Conservation (phyloP, 2,113 vertebrate genomes). For the zebrafish (Danio rerio) region DNA sequence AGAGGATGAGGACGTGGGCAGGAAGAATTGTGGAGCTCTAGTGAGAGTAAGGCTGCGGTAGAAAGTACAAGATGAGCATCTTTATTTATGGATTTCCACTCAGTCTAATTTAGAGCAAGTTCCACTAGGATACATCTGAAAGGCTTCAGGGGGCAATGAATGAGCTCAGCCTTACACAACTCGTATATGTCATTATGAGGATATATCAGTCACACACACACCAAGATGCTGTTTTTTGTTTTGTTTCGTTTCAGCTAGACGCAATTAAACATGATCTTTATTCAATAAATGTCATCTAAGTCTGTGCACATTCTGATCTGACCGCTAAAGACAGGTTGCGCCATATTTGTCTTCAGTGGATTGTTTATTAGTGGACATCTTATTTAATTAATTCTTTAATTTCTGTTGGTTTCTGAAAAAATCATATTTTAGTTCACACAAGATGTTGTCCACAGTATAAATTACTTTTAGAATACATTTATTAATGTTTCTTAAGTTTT, state of each 20-base stretch:
- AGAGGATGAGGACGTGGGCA: not conserved
- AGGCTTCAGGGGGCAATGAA: slow-evolving; percentile 16
- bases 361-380: too few species aligned
- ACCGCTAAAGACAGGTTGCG: not conserved
- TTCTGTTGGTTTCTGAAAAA: too few species aligned
- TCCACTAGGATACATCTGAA: slow-evolving; percentile 21
- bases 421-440: too few species aligned
- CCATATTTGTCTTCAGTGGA: not conserved
- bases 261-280: slow-evolving; percentile 15
- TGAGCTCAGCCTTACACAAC: slow-evolving; percentile 14
- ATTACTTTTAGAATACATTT: too few species aligned
- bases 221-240: not conserved
- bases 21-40: not conserved
- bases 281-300: not conserved
- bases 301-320: not conserved
- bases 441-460: too few species aligned
- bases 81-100: slow-evolving; percentile 33
- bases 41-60: slow-evolving; percentile 2
- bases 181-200: not conserved
- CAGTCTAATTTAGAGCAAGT: slow-evolving; percentile 16
- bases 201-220: not conserved
- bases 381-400: too few species aligned
- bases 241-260: not conserved
- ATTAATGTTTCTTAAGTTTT: too few species aligned
- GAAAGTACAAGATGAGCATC: slow-evolving; percentile 20